These are phyloP conservation scores for Tetrapedia diversipes DNA, from an alignment of 2,888 invertebrate species.

Conservation along the genomic window DNA sequence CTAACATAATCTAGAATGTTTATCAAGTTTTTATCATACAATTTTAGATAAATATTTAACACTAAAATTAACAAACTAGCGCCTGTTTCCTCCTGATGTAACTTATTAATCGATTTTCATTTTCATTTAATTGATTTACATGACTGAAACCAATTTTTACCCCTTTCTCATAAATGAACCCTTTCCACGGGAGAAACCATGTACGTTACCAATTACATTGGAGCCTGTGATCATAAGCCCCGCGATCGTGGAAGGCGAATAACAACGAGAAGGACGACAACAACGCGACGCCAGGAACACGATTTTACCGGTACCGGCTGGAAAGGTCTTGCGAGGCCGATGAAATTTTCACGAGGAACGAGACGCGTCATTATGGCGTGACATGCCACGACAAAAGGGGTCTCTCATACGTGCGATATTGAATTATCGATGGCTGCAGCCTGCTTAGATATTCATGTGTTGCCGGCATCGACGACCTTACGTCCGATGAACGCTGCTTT, in stretches of 20 bases:
- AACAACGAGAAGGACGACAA: constrained; percentile 1
- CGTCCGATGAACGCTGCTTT: constrained; percentile 38
- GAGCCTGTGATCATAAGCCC: not conserved
- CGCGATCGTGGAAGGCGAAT: not conserved
- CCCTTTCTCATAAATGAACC: not conserved
- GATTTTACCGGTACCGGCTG: constrained; percentile 19
- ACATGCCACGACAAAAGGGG: constrained; percentile 72
- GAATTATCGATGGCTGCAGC: constrained; percentile 78
- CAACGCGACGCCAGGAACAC: not conserved
- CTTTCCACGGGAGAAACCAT: too few relatives aligned
- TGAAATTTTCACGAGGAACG: constrained; percentile 68
- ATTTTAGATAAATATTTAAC: too few relatives aligned
- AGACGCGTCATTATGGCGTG: constrained; percentile 70
- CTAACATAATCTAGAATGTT: too few relatives aligned
- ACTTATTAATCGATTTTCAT: too few relatives aligned
- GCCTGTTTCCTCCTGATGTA: too few relatives aligned
- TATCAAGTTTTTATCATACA: too few relatives aligned
- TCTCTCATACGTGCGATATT: constrained; percentile 73
- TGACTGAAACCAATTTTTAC: not conserved
- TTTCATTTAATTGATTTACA: too few relatives aligned
- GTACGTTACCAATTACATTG: too few relatives aligned
- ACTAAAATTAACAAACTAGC: too few relatives aligned
- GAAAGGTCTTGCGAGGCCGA: constrained; percentile 60
- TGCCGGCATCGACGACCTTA: constrained; percentile 67
- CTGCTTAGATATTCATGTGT: constrained; percentile 75